phyloP scores from a whole-genome alignment of 2,888 invertebrate genomes.

The Harpalus rufipes region DNA sequence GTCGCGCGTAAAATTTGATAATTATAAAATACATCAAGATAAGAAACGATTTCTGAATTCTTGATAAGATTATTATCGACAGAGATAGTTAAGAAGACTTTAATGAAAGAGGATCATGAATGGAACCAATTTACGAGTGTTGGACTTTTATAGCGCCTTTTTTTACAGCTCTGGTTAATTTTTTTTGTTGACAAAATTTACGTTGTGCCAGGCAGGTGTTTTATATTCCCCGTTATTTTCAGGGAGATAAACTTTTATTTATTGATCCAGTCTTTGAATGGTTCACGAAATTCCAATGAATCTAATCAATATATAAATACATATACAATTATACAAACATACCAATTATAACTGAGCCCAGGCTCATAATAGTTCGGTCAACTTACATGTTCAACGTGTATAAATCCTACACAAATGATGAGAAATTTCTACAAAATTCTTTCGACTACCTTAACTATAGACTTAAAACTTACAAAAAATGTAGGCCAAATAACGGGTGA shows the following conservation, averaged over 20 bases:
- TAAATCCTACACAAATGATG: too few relatives aligned
- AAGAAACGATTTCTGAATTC: slow-evolving; percentile 53
- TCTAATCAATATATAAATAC: too few relatives aligned
- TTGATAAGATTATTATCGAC: slow-evolving; percentile 58
- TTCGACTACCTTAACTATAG: too few relatives aligned
- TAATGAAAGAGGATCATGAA: slow-evolving; percentile 50
- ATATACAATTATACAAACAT: too few relatives aligned
- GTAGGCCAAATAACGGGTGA: too few relatives aligned
- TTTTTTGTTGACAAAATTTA: slow-evolving; percentile 55
- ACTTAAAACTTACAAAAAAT: too few relatives aligned
- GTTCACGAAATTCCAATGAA: slow-evolving; percentile 7
- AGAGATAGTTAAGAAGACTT: slow-evolving; percentile 20
- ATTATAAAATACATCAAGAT: slow-evolving; percentile 59
- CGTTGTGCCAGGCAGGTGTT: slow-evolving; percentile 48
- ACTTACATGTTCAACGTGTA: too few relatives aligned
- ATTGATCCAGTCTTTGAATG: slow-evolving; percentile 5
- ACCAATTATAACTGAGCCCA: too few relatives aligned
- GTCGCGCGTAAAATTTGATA: slow-evolving; percentile 53
- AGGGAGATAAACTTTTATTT: slow-evolving; percentile 47
- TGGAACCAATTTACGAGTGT: slow-evolving; percentile 52
- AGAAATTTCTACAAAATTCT: too few relatives aligned
- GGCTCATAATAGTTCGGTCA: too few relatives aligned
- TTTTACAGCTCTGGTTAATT: slow-evolving; percentile 26
- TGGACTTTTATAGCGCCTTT: slow-evolving; percentile 45
- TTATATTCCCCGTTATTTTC: slow-evolving; percentile 50